Conservation (phyloP, 35 echinoderm and acorn worm species). For the Anneissia japonica region DNA sequence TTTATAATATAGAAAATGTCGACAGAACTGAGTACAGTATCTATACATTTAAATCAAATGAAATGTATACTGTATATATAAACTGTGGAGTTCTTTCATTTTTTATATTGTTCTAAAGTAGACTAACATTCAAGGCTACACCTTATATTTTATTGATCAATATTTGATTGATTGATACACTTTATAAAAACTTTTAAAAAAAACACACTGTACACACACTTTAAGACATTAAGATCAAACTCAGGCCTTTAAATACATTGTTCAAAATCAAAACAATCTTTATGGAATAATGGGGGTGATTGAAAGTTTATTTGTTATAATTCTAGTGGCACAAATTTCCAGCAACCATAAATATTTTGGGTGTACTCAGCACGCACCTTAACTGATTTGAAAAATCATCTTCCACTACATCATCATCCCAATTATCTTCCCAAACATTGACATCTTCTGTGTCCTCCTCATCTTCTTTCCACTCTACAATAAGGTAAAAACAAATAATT, state of each 20-base stretch:
- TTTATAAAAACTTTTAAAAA: too few relatives aligned
- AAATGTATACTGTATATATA: too few relatives aligned
- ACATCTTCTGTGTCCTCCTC: slow-evolving; percentile 83
- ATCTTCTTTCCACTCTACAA: slow-evolving; percentile 69
- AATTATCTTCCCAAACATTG: slow-evolving; percentile 98
- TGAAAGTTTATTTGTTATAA: not conserved
- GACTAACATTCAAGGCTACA: too few relatives aligned
- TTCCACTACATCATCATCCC: slow-evolving; percentile 96
- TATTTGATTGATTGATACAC: too few relatives aligned
- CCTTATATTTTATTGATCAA: too few relatives aligned
- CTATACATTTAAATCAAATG: too few relatives aligned
- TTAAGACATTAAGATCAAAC: not conserved
- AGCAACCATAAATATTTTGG: not conserved
- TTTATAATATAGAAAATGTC: too few relatives aligned
- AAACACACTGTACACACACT: not conserved
- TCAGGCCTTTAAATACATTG: not conserved
- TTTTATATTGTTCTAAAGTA: too few relatives aligned
- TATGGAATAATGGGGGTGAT: not conserved
- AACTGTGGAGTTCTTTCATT: too few relatives aligned
- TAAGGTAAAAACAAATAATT: not conserved
- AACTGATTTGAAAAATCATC: slow-evolving; percentile 91
- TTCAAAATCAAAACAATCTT: not conserved
- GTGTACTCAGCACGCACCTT: slow-evolving; percentile 24
- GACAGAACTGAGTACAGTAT: too few relatives aligned
- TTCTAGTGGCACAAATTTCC: not conserved